A percentile compares a stretch with the other conserved stretches of the same genome.
Evolutionary conservation across 37 sponge, comb jelly and placozoan genomes (phyloP).

Genomic region (Cliona cf. orientalis): DNA sequence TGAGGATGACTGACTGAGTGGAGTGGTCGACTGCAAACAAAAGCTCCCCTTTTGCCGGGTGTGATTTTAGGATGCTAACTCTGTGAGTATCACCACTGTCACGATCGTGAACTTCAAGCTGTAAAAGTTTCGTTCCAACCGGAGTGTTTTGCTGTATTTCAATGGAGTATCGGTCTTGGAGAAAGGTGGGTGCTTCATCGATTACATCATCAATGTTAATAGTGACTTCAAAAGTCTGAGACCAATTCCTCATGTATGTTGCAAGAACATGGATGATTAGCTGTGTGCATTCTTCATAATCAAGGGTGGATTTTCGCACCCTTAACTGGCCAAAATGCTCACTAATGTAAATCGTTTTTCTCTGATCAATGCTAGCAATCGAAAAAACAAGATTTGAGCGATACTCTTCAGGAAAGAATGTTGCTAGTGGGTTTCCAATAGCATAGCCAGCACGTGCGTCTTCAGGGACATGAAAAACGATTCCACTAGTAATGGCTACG

Average conservation of each 20-base stretch:
- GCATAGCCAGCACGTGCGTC: neutral
- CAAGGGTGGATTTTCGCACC: constrained; percentile 6
- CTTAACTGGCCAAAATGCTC: constrained; percentile 21
- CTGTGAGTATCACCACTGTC: constrained; percentile 12
- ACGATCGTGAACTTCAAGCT: constrained; percentile 4
- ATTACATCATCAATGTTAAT: constrained; percentile 38
- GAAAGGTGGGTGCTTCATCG: constrained; percentile 42
- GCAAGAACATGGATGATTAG: constrained; percentile 9
- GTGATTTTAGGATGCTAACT: neutral
- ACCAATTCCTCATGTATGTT: neutral
- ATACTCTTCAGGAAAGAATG: neutral
- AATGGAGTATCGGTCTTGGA: neutral
- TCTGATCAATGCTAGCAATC: neutral
- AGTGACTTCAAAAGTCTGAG: constrained; percentile 1
- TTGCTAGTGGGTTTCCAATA: constrained; percentile 10
- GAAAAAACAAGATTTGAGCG: neutral
- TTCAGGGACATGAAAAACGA: constrained; percentile 21
- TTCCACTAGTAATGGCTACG: too few species aligned
- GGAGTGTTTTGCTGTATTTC: neutral
- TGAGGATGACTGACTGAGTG: neutral
- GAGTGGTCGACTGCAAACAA: constrained; percentile 35
- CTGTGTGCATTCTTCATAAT: constrained; percentile 7
- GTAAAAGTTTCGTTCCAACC: constrained; percentile 1
- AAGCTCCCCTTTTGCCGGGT: neutral
- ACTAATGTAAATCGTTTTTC: constrained; percentile 12